Evolutionary conservation across 2,888 invertebrate genomes (phyloP).

Genomic region (Phortica okadai): DNA sequence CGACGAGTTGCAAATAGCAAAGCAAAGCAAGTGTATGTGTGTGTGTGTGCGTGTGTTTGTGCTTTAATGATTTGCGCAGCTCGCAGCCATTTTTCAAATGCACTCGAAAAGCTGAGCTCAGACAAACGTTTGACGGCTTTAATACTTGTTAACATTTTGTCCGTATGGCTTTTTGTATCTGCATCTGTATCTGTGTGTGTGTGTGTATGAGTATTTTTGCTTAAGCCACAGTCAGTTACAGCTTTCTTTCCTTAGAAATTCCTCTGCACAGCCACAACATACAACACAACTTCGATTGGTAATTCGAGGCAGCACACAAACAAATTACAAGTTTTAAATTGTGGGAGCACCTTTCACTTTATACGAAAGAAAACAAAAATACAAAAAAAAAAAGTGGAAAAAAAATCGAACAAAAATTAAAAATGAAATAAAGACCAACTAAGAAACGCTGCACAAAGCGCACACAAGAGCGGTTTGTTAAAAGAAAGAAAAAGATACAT

Average conservation of each 20-base stretch:
- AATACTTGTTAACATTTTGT: too few species aligned
- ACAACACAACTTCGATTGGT: constrained; percentile 25
- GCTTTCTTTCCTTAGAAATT: constrained; percentile 11
- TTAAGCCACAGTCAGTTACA: not conserved
- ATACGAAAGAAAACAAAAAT: constrained; percentile 48
- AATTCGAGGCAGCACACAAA: constrained; percentile 32
- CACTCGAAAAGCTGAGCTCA: too few species aligned
- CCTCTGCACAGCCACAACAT: not conserved
- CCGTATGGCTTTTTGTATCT: not conserved
- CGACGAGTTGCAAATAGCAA: not conserved
- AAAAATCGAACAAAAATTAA: constrained; percentile 52
- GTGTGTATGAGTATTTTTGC: not conserved
- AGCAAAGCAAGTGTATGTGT: not conserved
- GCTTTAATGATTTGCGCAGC: not conserved
- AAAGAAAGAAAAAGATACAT: constrained; percentile 53
- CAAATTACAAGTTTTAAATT: constrained; percentile 53
- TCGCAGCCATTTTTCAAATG: not conserved
- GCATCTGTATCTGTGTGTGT: not conserved
- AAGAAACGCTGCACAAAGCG: constrained; percentile 64
- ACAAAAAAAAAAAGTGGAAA: constrained; percentile 43
- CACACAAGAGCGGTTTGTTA: constrained; percentile 41
- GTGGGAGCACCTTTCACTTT: constrained; percentile 73
- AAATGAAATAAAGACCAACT: constrained; percentile 65
- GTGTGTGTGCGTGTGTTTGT: not conserved
- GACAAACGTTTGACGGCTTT: too few species aligned